Percentiles rank a stretch among this genome's conserved stretches.
Evolutionary conservation across 2,888 invertebrate genomes (phyloP).

Genomic region (Phengaris arion): DNA sequence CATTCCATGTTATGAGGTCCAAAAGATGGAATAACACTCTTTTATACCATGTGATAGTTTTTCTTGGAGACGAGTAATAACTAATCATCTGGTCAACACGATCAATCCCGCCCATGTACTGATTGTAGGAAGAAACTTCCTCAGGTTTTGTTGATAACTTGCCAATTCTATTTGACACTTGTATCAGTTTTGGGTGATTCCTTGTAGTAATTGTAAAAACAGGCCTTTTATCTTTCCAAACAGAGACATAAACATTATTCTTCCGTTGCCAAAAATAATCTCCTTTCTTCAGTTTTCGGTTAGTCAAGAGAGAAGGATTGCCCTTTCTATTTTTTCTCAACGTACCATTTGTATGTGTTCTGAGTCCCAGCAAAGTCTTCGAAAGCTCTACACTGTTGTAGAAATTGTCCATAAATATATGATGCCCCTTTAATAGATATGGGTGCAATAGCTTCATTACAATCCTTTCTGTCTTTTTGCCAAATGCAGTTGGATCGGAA

Average conservation of each 20-base stretch:
- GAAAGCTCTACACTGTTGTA: no score
- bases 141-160: constrained; percentile 18
- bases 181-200: constrained; percentile 33
- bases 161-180: constrained; percentile 35
- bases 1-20: constrained; percentile 32
- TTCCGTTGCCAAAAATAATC: constrained; percentile 38
- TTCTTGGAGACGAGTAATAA: constrained; percentile 33
- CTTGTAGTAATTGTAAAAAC: constrained; percentile 37
- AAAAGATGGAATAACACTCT: constrained; percentile 32
- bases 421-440: no score
- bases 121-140: constrained; percentile 22
- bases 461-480: no score
- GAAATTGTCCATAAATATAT: no score
- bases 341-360: no score
- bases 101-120: constrained; percentile 31
- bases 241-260: constrained; percentile 37
- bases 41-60: constrained; percentile 33
- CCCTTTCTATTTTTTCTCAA: no score
- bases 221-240: constrained; percentile 38
- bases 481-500: no score
- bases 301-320: no score
- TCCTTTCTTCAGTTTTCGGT: constrained; percentile 39
- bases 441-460: no score
- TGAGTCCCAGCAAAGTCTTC: no score
- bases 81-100: constrained; percentile 32